phyloP scores from a whole-genome alignment of 2,797 vertebrate species.

The Smutsia gigantea region DNA sequence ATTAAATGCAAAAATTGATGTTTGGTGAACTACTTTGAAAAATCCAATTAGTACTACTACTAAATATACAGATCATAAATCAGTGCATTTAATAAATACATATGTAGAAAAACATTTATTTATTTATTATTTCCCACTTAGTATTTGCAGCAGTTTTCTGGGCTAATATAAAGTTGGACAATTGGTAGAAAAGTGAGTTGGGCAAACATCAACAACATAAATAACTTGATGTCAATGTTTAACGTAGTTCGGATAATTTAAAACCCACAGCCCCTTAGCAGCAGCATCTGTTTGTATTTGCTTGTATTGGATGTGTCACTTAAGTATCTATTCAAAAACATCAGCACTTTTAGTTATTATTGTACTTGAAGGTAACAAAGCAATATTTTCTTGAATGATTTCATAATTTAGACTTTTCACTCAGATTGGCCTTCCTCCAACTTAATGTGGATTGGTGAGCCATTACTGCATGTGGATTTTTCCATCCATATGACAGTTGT shows the following conservation, averaged over 20 bases:
- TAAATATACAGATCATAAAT: neutral
- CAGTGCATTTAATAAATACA: neutral
- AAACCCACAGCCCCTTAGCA: neutral
- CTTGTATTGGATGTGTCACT: neutral
- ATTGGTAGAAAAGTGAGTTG: neutral
- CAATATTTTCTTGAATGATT: neutral
- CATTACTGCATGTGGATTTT: neutral
- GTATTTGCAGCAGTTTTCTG: neutral
- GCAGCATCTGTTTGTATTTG: neutral
- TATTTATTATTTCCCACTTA: neutral
- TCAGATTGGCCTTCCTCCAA: neutral
- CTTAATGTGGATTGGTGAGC: neutral
- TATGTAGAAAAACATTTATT: neutral
- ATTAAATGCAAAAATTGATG: neutral
- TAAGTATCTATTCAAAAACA: neutral
- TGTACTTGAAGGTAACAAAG: neutral
- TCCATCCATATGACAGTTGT: neutral
- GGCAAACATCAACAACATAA: neutral
- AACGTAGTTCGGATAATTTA: neutral
- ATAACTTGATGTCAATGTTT: neutral
- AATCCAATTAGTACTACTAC: neutral
- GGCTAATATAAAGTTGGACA: neutral
- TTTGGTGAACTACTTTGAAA: neutral
- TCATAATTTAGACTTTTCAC: neutral
- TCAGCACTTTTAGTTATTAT: neutral